Evolutionary conservation across 2,797 vertebrate species (phyloP).

Genomic region (Caiman crocodilus): DNA sequence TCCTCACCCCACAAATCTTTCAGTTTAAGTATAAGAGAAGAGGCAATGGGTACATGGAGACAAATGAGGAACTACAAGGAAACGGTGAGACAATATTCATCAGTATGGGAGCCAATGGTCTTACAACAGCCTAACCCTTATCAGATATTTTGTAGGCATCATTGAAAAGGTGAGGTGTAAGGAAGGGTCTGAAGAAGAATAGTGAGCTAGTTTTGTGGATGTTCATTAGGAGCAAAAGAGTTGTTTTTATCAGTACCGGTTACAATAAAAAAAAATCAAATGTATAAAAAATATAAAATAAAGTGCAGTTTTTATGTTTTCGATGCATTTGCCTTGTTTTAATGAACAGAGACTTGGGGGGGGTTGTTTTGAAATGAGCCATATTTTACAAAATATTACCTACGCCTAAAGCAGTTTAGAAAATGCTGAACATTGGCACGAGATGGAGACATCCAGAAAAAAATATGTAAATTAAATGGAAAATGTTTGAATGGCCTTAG

Average conservation of each 20-base stretch:
- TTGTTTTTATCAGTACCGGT: constrained; percentile 38
- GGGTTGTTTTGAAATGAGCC: constrained; percentile 62
- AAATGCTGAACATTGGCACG: constrained; percentile 78
- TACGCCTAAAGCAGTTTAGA: constrained; percentile 77
- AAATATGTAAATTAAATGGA: constrained; percentile 52
- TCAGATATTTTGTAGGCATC: constrained; percentile 36
- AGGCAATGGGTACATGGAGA: not conserved
- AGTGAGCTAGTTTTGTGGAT: constrained; percentile 37
- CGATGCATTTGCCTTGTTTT: constrained; percentile 79
- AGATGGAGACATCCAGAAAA: constrained; percentile 48
- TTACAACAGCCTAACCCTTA: constrained; percentile 15
- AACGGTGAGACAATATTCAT: not conserved
- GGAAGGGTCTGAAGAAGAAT: not conserved
- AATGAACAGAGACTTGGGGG: constrained; percentile 61
- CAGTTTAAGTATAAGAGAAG: not conserved
- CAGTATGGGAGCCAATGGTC: not conserved
- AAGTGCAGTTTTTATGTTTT: constrained; percentile 77
- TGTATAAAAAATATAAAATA: constrained; percentile 78
- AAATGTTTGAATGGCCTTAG: not conserved
- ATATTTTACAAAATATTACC: constrained; percentile 77
- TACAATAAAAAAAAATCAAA: constrained; percentile 50
- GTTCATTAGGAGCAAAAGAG: constrained; percentile 36
- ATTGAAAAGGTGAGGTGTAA: not conserved
- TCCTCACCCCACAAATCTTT: rapidly evolving
- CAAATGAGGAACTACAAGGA: not conserved